A percentile compares a stretch with the other conserved stretches of the same genome.
Evolutionary conservation across 2,113 vertebrate species (phyloP).

Genomic region (Zonotrichia leucophrys): DNA sequence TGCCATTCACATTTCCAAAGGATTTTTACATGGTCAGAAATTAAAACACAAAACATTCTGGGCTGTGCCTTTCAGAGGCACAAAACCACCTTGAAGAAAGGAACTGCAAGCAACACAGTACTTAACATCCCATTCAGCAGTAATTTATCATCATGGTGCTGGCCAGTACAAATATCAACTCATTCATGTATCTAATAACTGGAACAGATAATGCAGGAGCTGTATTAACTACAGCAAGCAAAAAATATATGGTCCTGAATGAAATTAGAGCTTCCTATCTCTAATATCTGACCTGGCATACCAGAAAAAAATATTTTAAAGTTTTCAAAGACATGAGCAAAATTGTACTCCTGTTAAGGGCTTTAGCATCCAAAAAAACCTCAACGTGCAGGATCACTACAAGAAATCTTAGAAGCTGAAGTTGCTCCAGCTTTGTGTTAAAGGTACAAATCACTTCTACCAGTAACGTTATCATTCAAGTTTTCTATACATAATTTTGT

Average conservation of each 20-base stretch:
- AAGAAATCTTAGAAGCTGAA: background rate
- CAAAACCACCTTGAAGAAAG: background rate
- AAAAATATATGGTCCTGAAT: background rate
- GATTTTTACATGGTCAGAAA: background rate
- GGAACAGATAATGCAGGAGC: background rate
- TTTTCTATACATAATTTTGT: background rate
- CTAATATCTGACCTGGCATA: background rate
- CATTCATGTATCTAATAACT: background rate
- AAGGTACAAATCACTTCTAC: background rate
- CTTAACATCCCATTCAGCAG: background rate
- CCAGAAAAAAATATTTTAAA: background rate
- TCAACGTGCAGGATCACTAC: no score
- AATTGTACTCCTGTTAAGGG: background rate
- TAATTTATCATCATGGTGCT: background rate
- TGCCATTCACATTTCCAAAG: background rate
- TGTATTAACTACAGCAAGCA: background rate
- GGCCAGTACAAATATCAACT: background rate
- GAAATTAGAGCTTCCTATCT: background rate
- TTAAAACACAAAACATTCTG: background rate
- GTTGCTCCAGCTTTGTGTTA: background rate
- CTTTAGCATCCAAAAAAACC: rapidly evolving
- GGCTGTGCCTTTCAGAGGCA: background rate
- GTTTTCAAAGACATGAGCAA: background rate
- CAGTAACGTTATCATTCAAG: background rate
- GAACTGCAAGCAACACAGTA: background rate